Evolutionary conservation across 1,140 invertebrate species (phyloP).

Genomic region (Psix sp.): DNA sequence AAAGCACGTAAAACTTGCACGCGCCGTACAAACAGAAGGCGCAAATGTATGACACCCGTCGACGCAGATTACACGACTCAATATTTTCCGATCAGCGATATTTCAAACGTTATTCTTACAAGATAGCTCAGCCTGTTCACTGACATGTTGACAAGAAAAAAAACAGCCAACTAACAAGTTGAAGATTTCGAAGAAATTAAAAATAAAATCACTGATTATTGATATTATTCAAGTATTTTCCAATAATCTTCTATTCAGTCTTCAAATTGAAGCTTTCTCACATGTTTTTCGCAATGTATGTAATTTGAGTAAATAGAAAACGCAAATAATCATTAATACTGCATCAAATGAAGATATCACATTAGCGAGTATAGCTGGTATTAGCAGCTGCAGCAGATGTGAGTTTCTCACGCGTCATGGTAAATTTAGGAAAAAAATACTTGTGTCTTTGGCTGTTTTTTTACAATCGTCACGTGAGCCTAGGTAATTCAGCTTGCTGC

Average conservation of each 20-base stretch:
- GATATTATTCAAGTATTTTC: too few species aligned
- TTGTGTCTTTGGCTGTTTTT: constrained; percentile 45
- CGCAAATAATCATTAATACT: constrained; percentile 40
- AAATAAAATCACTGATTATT: too few species aligned
- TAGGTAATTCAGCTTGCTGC: constrained; percentile 30
- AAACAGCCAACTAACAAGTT: too few species aligned
- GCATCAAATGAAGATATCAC: constrained; percentile 55
- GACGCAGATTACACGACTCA: constrained; percentile 24
- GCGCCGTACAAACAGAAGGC: constrained; percentile 49
- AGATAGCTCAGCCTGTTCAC: constrained; percentile 22
- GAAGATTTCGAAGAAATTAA: constrained; percentile 23
- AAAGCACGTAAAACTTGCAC: constrained; percentile 54
- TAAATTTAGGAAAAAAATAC: constrained; percentile 33
- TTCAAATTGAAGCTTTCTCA: too few species aligned
- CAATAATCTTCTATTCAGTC: too few species aligned
- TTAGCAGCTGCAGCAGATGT: constrained; percentile 52
- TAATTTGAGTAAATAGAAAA: constrained; percentile 49
- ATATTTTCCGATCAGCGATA: constrained; percentile 53
- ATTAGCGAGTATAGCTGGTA: constrained; percentile 39
- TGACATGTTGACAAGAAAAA: constrained; percentile 49
- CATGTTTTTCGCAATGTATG: too few species aligned
- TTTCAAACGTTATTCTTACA: constrained; percentile 49
- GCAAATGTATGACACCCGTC: constrained; percentile 56
- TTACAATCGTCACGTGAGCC: constrained; percentile 45
- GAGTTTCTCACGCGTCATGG: constrained; percentile 53